phyloP scores from a whole-genome alignment of 2,797 vertebrate genomes.

The Typhlichthys eigenmanni region DNA sequence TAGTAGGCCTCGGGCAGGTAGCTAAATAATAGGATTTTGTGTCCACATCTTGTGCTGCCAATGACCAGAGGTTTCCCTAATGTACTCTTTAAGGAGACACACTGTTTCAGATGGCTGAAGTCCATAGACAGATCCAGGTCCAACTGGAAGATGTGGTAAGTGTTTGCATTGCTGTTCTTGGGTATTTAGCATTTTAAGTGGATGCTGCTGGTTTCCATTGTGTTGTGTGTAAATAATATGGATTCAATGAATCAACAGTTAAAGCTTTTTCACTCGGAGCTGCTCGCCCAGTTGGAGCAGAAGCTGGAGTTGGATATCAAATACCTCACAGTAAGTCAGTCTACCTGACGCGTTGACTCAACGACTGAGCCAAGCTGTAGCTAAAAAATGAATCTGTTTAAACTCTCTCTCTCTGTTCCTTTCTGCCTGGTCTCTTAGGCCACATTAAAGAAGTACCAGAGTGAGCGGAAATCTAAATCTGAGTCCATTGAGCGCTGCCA shows the following conservation, averaged over 20 bases:
- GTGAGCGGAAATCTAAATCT: constrained; percentile 79
- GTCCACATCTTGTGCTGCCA: neutral
- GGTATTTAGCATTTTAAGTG: neutral
- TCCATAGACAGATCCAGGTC: constrained; percentile 87
- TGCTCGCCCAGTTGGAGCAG: constrained; percentile 85
- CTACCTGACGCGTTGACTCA: neutral
- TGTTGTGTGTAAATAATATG: constrained; percentile 9
- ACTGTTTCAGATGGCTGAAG: constrained; percentile 87
- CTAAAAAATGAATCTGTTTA: neutral
- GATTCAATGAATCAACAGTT: constrained; percentile 62
- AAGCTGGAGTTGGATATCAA: constrained; percentile 86
- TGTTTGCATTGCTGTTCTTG: constrained; percentile 4
- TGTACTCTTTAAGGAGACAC: constrained; percentile 77
- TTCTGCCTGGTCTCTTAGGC: constrained; percentile 62
- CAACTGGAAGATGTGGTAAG: constrained; percentile 86
- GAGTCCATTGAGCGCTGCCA: constrained; percentile 87
- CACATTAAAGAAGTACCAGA: constrained; percentile 87
- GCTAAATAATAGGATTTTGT: neutral
- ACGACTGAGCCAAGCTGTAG: neutral
- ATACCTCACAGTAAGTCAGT: constrained; percentile 81
- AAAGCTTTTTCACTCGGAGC: constrained; percentile 85
- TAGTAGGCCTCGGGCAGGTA: too few relatives aligned
- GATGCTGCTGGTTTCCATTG: neutral
- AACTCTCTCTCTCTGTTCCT: neutral
- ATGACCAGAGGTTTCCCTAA: constrained; percentile 11